Evolutionary conservation across 35 echinoderm and acorn worm species (phyloP).

Genomic region (Strongylocentrotus purpuratus): DNA sequence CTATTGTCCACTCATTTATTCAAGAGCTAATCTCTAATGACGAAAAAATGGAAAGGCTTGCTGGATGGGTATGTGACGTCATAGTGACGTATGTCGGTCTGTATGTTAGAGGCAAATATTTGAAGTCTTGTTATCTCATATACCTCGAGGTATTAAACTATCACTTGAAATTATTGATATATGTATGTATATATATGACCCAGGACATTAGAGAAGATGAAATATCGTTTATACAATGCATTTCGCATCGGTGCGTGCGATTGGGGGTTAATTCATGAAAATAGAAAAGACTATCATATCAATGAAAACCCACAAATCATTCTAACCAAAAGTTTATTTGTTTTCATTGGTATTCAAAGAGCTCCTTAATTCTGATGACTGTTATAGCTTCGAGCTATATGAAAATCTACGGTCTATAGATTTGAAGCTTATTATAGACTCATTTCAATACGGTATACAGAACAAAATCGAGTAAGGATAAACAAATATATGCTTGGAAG

Average conservation of each 20-base stretch:
- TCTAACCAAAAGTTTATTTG: too few species aligned
- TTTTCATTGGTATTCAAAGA: too few species aligned
- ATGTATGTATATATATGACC: background rate
- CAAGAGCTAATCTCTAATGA: background rate
- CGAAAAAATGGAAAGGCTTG: background rate
- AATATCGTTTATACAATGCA: background rate
- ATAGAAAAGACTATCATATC: too few species aligned
- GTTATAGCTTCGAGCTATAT: too few species aligned
- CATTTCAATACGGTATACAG: too few species aligned
- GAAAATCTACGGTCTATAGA: too few species aligned
- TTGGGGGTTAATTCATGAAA: background rate
- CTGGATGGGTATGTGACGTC: background rate
- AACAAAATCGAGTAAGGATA: too few species aligned
- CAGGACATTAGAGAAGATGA: background rate
- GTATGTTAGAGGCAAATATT: background rate
- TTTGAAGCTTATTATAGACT: too few species aligned
- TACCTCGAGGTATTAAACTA: background rate
- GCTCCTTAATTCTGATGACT: too few species aligned
- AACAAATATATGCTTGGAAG: too few species aligned
- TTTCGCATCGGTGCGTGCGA: background rate
- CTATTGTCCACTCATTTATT: constrained; percentile 4
- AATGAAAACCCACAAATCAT: too few species aligned
- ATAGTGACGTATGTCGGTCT: background rate
- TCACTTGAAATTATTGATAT: background rate
- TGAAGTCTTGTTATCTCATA: background rate